Percentiles rank a stretch among this genome's conserved stretches.
Conservation (phyloP, 2,797 vertebrate species). For the Mus caroli region DNA sequence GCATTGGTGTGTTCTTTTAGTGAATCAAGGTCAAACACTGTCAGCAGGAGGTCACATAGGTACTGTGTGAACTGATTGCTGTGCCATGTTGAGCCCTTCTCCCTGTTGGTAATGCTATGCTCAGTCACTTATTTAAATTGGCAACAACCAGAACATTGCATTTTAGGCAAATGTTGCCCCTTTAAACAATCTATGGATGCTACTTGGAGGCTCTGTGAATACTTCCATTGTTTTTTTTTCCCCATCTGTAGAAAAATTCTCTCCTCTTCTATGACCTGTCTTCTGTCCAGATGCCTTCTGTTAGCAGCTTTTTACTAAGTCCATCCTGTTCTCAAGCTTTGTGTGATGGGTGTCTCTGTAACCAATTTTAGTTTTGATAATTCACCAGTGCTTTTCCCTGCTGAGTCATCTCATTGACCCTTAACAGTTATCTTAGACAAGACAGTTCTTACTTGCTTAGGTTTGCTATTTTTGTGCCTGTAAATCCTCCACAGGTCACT, state of each 20-base stretch:
- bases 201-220: background rate
- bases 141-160: background rate
- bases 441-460: background rate
- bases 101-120: background rate
- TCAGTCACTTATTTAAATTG: background rate
- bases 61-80: background rate
- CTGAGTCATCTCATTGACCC: background rate
- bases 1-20: background rate
- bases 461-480: background rate
- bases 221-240: constrained; percentile 28
- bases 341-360: background rate
- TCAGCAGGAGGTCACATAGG: background rate
- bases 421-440: background rate
- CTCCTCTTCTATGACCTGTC: background rate
- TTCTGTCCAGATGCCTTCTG: background rate
- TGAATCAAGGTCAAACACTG: background rate
- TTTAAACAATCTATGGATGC: background rate
- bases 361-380: background rate
- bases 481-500: constrained; percentile 5
- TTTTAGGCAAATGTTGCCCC: background rate
- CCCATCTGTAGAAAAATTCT: background rate
- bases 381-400: background rate
- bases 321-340: background rate
- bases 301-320: background rate
- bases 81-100: background rate